Evolutionary conservation across 2,113 vertebrate genomes (phyloP).

Genomic region (Salvelinus sp.): DNA sequence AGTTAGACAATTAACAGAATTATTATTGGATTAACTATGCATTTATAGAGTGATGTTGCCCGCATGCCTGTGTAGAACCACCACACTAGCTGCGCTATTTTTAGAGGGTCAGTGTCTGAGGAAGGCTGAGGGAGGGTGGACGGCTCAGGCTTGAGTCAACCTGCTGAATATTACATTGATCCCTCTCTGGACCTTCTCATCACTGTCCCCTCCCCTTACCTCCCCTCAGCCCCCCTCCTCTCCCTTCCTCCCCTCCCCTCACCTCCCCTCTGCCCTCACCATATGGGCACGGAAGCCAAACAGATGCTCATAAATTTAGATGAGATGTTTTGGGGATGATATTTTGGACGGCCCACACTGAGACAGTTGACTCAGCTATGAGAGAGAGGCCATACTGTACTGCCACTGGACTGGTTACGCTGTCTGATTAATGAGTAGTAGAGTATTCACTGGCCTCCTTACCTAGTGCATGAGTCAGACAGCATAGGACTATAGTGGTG

Average conservation of each 20-base stretch:
- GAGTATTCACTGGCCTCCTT: background rate
- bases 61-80: background rate
- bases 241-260: background rate
- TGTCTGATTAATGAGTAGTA: background rate
- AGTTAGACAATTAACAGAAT: background rate
- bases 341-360: background rate
- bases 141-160: background rate
- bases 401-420: background rate
- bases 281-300: constrained; percentile 1
- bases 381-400: constrained; percentile 1
- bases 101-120: background rate
- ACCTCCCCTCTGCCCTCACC: background rate
- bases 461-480: too few species aligned
- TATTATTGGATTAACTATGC: background rate
- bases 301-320: background rate
- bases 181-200: too few species aligned
- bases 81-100: background rate
- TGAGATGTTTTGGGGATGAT: background rate
- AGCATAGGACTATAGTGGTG: too few species aligned
- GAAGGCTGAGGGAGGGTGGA: constrained; percentile 7
- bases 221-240: background rate
- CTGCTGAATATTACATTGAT: background rate
- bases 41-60: background rate
- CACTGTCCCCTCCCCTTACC: too few species aligned
- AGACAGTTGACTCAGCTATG: background rate